phyloP scores from a whole-genome alignment of 2,888 invertebrate genomes.

The Arrhopalites spinosus region DNA sequence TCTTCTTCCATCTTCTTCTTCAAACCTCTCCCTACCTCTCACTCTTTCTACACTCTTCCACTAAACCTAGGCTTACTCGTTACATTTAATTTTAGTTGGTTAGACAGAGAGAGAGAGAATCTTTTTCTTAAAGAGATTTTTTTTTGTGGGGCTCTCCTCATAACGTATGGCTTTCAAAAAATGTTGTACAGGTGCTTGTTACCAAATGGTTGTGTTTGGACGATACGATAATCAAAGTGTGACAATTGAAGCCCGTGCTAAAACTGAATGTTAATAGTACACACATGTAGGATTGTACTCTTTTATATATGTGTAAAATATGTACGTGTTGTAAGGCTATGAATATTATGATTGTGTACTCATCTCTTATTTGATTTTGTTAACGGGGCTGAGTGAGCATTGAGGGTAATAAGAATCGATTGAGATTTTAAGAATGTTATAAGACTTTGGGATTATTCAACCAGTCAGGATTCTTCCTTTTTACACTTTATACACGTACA shows the following conservation, averaged over 20 bases:
- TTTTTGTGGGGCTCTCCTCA: background rate
- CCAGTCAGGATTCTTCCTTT: too few species aligned
- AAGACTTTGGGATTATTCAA: background rate
- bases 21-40: too few species aligned
- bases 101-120: slow-evolving; percentile 2
- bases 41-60: background rate
- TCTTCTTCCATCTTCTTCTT: slow-evolving; percentile 3
- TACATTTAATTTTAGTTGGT: slow-evolving; percentile 26
- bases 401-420: slow-evolving; percentile 22
- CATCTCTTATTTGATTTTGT: slow-evolving; percentile 26
- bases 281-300: slow-evolving; percentile 3
- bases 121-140: background rate
- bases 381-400: slow-evolving; percentile 20
- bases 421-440: slow-evolving; percentile 7
- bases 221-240: slow-evolving; percentile 31
- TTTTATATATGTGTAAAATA: too few species aligned
- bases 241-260: slow-evolving; percentile 32
- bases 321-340: too few species aligned
- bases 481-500: too few species aligned
- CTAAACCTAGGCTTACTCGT: slow-evolving; percentile 7
- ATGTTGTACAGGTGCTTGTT: background rate
- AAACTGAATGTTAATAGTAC: slow-evolving; percentile 10
- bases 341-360: background rate
- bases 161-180: background rate
- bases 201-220: slow-evolving; percentile 9